Base-by-base conservation (phyloP, 1,140 invertebrate genomes). In the Hyphantria cunea region DNA sequence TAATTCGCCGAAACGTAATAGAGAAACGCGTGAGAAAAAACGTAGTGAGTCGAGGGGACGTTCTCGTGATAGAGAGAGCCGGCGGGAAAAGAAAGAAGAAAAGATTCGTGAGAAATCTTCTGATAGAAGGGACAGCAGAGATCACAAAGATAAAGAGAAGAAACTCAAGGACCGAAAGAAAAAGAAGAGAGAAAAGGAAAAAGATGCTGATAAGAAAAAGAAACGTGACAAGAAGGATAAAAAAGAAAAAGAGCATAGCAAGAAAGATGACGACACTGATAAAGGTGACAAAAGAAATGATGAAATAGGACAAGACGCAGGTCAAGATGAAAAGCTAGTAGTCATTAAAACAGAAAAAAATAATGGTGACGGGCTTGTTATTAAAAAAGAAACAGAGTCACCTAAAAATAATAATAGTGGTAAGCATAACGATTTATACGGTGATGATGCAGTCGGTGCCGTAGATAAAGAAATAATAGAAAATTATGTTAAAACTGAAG, bases 181-280 rank as follows among this genome's bases (percentile, higher is more conserved):
- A 66, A 89, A 91, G 69, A 86, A 89, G 64, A 72, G 79, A 49
- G 78, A 89, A 75, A 89, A 89, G 61, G 91, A 91, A 74, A 91
- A 91, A 65, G 84, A 90, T 49, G 61, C 53, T 9, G 85, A 91
- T 64, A 90, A 91, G 66, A 90, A 90, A 65, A 90, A 88, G 60
- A 91, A 86, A 74, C 84, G 83, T 17, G 91, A 92, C 45, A 91
- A 90, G 65, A 91, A 87, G 60, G 90, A 90, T 8, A 91, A 86
- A 58, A 91, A 90, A 68, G 89, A 92, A 0, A 87, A 86, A 60
- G 79, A 82, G n/a, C 69, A 53, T 15, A 51, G 45, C 32, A 86
- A 85, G 64, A 83, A 82, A 66, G 76, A 81, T 11, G 70, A 71
- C 10, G 62, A 66, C 6, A 37, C 13, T 34, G 66, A 75, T 17